A percentile compares a stretch with the other conserved stretches of the same genome.
phyloP scores from a whole-genome alignment of 2,113 vertebrate species.

The Phainopepla nitens region DNA sequence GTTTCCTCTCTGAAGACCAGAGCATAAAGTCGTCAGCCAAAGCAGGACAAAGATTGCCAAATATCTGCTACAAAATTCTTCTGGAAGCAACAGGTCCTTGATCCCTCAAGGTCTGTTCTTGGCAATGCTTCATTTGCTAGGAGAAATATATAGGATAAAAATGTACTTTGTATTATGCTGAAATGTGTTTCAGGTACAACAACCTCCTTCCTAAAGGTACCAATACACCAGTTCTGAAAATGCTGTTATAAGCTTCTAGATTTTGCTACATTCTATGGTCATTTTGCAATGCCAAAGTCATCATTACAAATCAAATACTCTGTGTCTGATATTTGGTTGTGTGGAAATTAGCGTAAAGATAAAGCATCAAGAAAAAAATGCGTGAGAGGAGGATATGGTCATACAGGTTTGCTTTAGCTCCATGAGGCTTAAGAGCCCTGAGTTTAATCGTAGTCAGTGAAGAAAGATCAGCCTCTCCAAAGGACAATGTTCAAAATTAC shows the following conservation, averaged over 20 bases:
- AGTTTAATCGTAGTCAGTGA: background rate
- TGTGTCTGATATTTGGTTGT: background rate
- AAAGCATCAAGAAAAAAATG: fast-evolving
- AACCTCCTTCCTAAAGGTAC: background rate
- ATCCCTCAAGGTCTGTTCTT: background rate
- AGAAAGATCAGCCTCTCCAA: background rate
- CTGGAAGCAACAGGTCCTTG: background rate
- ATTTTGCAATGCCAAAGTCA: background rate
- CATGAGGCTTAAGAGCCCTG: background rate
- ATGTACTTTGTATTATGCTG: background rate
- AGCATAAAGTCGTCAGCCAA: background rate
- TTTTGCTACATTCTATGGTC: background rate
- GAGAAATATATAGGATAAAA: background rate
- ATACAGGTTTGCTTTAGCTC: background rate
- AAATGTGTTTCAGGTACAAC: background rate
- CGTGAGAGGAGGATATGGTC: background rate
- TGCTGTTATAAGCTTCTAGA: background rate
- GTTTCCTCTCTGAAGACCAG: background rate
- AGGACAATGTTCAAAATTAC: background rate
- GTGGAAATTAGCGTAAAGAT: background rate
- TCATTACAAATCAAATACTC: background rate
- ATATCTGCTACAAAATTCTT: background rate
- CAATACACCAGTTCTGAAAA: background rate
- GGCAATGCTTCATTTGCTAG: background rate
- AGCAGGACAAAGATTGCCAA: background rate